Evolutionary conservation across 2,888 invertebrate species (phyloP), one percentile per base, ranked within the genome.

Genomic region (Eupeodes latifasciatus): DNA sequence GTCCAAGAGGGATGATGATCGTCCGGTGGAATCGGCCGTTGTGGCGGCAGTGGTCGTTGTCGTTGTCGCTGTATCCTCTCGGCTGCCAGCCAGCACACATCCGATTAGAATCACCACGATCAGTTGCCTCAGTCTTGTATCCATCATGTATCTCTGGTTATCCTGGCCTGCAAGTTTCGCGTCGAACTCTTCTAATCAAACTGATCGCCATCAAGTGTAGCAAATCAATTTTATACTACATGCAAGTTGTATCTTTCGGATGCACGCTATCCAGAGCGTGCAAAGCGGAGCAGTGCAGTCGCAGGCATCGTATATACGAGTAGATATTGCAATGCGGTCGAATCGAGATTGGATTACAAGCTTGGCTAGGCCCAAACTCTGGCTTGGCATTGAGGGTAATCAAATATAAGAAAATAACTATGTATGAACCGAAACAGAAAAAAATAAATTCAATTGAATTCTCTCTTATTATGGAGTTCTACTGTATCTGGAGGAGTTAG

Each of bases 191-290:
- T 81, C 75, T 74, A 84, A 88, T 75, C 88, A 81, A 81, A 88
- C 88, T 88, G 88, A 88, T 88, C 85, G 81, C 71, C 85, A 81
- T 78, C 72, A 85, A 87, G 80, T 90, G 90, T 90, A 90, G 89
- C 91, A 91, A 90, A 84, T 90, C 89, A 89, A 88, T 83, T 89
- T 88, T 88, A 88, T 90, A 90, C 91, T 87, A 89, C 88, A 89
- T 91, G 91, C 91, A 92, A 91, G 91, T 92, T 92, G 91, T 90
- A 90, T 91, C 91, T 92, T 59, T 90, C 11, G 16, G 78, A 78
- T 81, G 59, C 85, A 57, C 44, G 84, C 67, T 85, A 88, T 81
- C 72, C 88, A 88, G 88, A 88, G 88, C 88, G 88, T 88, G 88
- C 85, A 85, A 85, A 81, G 57, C 88, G 81, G 74, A 78, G 62